Base-by-base conservation (phyloP, 2,888 invertebrate species). In the Trissolcus brochymenae region DNA sequence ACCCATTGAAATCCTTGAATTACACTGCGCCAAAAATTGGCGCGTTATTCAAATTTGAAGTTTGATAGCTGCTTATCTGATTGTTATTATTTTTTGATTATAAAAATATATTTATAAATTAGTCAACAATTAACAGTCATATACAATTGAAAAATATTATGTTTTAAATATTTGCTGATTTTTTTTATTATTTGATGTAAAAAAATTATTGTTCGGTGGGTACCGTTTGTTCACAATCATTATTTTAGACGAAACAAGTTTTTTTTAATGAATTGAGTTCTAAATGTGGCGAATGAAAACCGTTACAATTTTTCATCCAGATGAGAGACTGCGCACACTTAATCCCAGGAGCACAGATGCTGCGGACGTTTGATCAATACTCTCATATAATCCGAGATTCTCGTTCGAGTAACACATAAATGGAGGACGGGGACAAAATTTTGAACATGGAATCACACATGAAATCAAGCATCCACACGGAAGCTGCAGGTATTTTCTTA, bases 381-480 rank as follows among this genome's bases (percentile, higher is more conserved):
- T 53, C 65, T 70, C 70, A 67, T 50, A 64, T 46, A 65, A 72
- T 72, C 51, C 54, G 16, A 55, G 57, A 62, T 6, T 54, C n/a
- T 77, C 68, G 57, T 65, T 56, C 17, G 35, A 65, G 41, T 19
- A 49, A 49, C 43, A 64, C 55, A 14, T n/a, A 57, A 59, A 70
- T 55, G 60, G 68, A 50, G 7, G 64, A 77, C 50, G 70, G 25
- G n/a, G 67, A 62, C 43, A 67, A 74, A 67, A 14, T 67, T 16
- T 13, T 62, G 0, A 46, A 67, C 25, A 81, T 82, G 79, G 79
- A 81, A 46, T 70, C 66, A 16, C 59, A 79, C 9, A 80, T 84
- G 57, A 85, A 87, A 54, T 84, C 83, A 56, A 50, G 67, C 86
- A 85, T 61, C 76, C 81, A 55, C 80, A 84, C 56, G 1, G 83